These are phyloP conservation scores for Protobothrops flavoviridis DNA, from an alignment of 2,113 vertebrate genomes.

Conservation along the genomic window DNA sequence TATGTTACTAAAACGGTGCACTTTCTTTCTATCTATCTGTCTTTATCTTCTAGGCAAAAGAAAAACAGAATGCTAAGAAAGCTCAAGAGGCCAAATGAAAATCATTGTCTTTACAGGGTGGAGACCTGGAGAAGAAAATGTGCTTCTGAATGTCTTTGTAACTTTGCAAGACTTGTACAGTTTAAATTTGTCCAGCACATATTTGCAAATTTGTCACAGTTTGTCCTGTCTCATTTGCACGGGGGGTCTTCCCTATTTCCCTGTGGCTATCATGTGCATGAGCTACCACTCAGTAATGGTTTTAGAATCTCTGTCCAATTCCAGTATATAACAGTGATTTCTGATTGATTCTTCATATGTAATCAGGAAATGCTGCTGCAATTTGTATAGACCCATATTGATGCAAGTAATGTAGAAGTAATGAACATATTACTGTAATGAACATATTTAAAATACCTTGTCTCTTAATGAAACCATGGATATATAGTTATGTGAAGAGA, in stretches of 20 bases:
- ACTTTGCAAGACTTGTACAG: constrained; percentile 61
- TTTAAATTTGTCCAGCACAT: constrained; percentile 62
- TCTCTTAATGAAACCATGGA: constrained; percentile 38
- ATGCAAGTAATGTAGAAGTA: constrained; percentile 44
- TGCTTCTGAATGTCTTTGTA: constrained; percentile 66
- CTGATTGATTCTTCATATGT: constrained; percentile 41
- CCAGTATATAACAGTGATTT: constrained; percentile 54
- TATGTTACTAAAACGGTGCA: not conserved
- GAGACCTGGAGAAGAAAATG: constrained; percentile 35
- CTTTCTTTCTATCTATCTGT: constrained; percentile 45
- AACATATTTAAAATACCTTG: constrained; percentile 34
- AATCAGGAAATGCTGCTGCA: constrained; percentile 42
- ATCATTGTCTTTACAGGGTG: constrained; percentile 13
- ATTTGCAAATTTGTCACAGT: constrained; percentile 61
- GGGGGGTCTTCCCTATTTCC: constrained; percentile 46
- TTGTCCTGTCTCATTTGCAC: constrained; percentile 72
- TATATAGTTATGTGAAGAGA: constrained; percentile 49
- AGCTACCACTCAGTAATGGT: constrained; percentile 55
- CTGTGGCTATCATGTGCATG: constrained; percentile 71
- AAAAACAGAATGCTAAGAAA: constrained; percentile 97
- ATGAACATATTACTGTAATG: constrained; percentile 31
- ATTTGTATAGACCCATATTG: constrained; percentile 45
- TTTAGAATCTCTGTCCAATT: constrained; percentile 58
- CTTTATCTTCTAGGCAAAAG: constrained; percentile 84
- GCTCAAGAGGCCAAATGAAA: constrained; percentile 93